Evolutionary conservation across 2,888 invertebrate species (phyloP), one percentile per base, ranked within the genome.

Genomic region (Sarcophaga rosellei): DNA sequence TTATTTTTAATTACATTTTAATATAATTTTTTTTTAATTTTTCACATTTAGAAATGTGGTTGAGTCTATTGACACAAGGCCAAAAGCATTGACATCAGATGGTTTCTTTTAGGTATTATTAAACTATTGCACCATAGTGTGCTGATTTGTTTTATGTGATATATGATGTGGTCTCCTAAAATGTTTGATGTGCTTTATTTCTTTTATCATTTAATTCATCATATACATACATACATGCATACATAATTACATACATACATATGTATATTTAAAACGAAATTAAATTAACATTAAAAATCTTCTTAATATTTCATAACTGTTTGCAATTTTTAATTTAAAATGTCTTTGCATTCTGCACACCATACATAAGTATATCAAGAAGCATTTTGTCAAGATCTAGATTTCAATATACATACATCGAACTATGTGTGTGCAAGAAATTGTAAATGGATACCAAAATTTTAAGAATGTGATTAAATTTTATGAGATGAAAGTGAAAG

Each of bases 41-140:
- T 89, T 86, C 90, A 88, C 84, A 91, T 90, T 90, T 92, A 93
- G 93, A 92, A 90, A 91, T 90, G 90, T 90, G 89, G 89, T 91
- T 91, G 91, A 90, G 91, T 90, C 91, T 90, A 89, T 90, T 91
- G 92, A 92, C 89, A 91, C 92, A 89, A 91, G 93, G 91, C 93
- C 93, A 91, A 93, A 92, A 92, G 93, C 93, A 91, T 91, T 93
- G 91, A 91, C 91, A 90, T 92, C 91, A 90, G 93, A 93, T 91
- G 93, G 92, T 92, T 93, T 92, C 92, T 92, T 92, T 93, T 93
- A 93, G 92, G 90, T 92, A 91, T 91, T 90, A 88, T 65, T 61
- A 57, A 77, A 47, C 45, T 65, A 61, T 59, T 59, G 65, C 75
- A 63, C 72, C 76, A 76, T 57, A 61, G n/a, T 66, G 75, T 79